Base-by-base conservation (phyloP, 2,888 invertebrate genomes). In the Pimpla rufipes region DNA sequence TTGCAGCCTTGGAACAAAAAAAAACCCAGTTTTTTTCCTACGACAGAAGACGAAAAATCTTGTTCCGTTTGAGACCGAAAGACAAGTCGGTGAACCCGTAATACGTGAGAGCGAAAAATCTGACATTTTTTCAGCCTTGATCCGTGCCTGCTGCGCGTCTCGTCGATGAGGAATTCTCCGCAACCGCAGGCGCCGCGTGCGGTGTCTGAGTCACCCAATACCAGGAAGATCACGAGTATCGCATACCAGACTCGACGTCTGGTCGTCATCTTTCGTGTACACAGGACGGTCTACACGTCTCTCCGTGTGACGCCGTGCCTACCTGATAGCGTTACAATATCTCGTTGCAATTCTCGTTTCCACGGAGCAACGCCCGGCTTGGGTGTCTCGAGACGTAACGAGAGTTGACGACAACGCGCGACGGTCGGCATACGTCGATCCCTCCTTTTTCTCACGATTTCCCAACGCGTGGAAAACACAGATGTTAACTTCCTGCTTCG, bases 141-240 rank as follows among this genome's bases (percentile, higher is more conserved):
- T n/a, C n/a, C n/a, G n/a, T n/a, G n/a, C 18, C n/a, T 35, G 35
- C 16, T 16, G 35, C 29, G 47, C 29, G 35, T 11, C 21, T 57
- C 55, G n/a, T 1, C 55, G n/a, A 29, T n/a, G 23, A 55, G 55
- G 52, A 71, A 71, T 71, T 71, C 55, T 62, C 47, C 6, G 10
- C 11, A 18, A 73, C 59, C 59, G 59, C 59, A 5, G 16, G 11
- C 42, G 5, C n/a, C n/a, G n/a, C n/a, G 52, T 35, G 35, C 35
- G 59, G 37, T 59, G 7, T n/a, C 16, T 45, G 71, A 45, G 45
- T 73, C 73, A 73, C 16, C 11, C 73, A 62, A 62, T 59, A 45
- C 47, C 57, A 21, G 40, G 29, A 73, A 16, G 37, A 70, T 40
- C 52, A 29, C 37, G 21, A 13, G 18, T 73, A 47, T 59, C 62